A percentile compares a stretch with the other conserved stretches of the same genome.
Conservation (phyloP, 2,888 invertebrate genomes). For the Limnephilus rhombicus region DNA sequence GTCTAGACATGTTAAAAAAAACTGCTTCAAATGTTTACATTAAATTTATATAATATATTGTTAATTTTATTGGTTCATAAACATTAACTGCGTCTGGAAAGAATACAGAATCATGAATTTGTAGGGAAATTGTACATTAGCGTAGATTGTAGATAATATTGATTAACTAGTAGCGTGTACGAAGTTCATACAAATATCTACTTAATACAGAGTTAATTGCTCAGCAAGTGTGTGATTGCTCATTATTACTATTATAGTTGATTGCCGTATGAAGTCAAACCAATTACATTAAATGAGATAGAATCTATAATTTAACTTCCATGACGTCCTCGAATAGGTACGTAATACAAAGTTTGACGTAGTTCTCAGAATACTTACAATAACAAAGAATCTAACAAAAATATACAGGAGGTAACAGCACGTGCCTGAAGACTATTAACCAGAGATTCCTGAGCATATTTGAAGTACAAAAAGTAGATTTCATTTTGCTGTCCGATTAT, state of each 20-base stretch:
- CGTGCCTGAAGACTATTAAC: no score
- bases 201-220: not conserved
- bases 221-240: not conserved
- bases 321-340: not conserved
- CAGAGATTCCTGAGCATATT: no score
- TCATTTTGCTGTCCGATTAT: no score
- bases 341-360: not conserved
- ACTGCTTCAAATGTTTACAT: not conserved
- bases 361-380: not conserved
- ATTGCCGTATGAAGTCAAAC: not conserved
- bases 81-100: not conserved
- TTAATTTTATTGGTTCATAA: not conserved
- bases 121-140: not conserved
- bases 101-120: not conserved
- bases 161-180: not conserved
- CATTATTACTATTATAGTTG: no score
- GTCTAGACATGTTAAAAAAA: not conserved
- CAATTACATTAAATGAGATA: not conserved
- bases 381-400: not conserved
- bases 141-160: not conserved
- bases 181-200: not conserved
- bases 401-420: not conserved
- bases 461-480: no score
- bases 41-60: not conserved
- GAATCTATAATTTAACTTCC: not conserved